Base-by-base conservation (phyloP, 2,888 invertebrate species). In the Linyphia triangularis region DNA sequence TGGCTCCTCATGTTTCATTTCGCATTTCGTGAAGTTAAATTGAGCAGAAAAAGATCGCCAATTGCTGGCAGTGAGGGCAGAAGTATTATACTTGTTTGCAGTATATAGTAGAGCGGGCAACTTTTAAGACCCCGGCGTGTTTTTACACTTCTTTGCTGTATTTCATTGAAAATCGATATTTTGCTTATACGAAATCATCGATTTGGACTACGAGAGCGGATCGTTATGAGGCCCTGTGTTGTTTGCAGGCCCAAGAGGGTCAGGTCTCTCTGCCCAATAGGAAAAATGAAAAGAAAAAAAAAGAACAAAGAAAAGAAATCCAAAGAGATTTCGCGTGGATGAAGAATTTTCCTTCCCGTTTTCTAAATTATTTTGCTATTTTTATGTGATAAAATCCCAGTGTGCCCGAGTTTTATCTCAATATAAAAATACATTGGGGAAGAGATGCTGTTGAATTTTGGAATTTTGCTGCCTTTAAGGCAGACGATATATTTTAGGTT, bases 141-240 rank as follows among this genome's bases (percentile, higher is more conserved):
- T 86, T 79, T 67, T 79, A 61, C 81, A 75, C 81, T 88, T 88
- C 72, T 81, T 81, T 75, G 65, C 65, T 73, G 65, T 72, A 82
- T 86, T 86, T 86, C 86, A 86, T 88, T 88, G 86, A 88, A 88
- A 88, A 88, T 88, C 86, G 86, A 88, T 88, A 88, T 88, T 88
- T 86, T 88, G 75, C 86, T 88, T 88, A 88, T 88, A 88, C 81
- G 86, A 67, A 88, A 73, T 75, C 73, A 88, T 88, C 86, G 86
- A 88, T 88, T 88, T 57, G 40, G 77, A 59, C 63, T 70, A 13
- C 61, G 43, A 61, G 82, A 63, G 37, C 43, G 51, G 33, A 77
- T 75, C 75, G 75, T 85, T 75, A 75, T 85, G 37, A 69, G 19
- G 30, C 37, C 19, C 16, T 13, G 16, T n/a, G 16, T 16, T 13